Evolutionary conservation across 1,140 invertebrate genomes (phyloP).

Genomic region (Nymphalis io): DNA sequence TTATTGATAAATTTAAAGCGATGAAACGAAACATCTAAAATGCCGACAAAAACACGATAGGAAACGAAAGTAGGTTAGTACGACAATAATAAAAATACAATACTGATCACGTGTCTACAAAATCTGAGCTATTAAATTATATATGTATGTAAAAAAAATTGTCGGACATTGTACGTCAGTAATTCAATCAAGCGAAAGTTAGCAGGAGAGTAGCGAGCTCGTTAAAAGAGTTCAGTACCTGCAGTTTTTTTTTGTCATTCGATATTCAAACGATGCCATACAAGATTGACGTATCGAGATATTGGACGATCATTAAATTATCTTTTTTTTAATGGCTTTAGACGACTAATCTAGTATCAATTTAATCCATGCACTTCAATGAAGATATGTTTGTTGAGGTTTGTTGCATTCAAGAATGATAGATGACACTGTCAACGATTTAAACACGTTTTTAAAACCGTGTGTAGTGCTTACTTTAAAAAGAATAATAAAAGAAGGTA

Average conservation of each 20-base stretch:
- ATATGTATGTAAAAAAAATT: slow-evolving; percentile 46
- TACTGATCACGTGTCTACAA: slow-evolving; percentile 66
- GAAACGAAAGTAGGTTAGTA: slow-evolving; percentile 63
- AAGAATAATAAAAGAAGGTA: no score
- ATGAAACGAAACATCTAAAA: slow-evolving; percentile 10
- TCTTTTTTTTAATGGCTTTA: no score
- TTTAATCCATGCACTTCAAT: no score
- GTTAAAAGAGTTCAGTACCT: slow-evolving; percentile 24
- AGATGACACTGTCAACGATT: no score
- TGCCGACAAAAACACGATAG: slow-evolving; percentile 33
- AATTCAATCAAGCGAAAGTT: slow-evolving; percentile 49
- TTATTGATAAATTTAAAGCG: slow-evolving; percentile 1
- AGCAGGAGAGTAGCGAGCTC: slow-evolving; percentile 21
- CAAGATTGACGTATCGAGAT: no score
- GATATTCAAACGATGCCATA: slow-evolving; percentile 12
- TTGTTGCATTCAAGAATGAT: no score
- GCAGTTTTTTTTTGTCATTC: slow-evolving; percentile 8
- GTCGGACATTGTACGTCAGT: slow-evolving; percentile 46
- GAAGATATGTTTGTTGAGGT: no score
- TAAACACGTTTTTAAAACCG: no score
- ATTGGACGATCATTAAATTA: no score
- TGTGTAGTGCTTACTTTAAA: no score
- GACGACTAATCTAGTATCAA: no score
- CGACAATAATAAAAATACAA: slow-evolving; percentile 60
- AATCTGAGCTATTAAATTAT: slow-evolving; percentile 73